phyloP scores from a whole-genome alignment of 2,888 invertebrate species.

The Tenodera sinensis region DNA sequence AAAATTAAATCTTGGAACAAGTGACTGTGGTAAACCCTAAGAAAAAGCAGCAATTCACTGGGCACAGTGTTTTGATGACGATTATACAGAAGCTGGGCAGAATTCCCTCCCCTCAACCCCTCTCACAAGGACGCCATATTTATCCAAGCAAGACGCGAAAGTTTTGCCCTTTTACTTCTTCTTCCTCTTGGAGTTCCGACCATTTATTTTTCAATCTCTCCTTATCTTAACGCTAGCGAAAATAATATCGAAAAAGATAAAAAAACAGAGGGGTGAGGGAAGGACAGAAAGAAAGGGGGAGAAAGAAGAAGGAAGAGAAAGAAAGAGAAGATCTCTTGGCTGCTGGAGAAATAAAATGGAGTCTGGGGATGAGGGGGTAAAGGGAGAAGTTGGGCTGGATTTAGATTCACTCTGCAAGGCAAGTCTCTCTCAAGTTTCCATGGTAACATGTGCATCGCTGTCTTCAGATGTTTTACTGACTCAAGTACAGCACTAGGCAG shows the following conservation, averaged over 20 bases:
- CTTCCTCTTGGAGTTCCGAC: slow-evolving; percentile 24
- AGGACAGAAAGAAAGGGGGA: background rate
- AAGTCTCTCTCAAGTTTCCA: background rate
- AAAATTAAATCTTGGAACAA: background rate
- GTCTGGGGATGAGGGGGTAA: background rate
- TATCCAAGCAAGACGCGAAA: slow-evolving; percentile 19
- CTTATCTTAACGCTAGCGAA: slow-evolving; percentile 32
- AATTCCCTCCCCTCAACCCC: background rate
- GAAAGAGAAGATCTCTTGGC: background rate
- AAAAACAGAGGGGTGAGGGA: slow-evolving; percentile 6
- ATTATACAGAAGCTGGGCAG: background rate
- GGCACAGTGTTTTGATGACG: slow-evolving; percentile 2
- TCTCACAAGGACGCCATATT: slow-evolving; percentile 20
- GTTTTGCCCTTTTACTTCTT: slow-evolving; percentile 16
- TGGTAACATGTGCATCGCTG: too few species aligned
- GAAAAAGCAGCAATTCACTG: too few species aligned
- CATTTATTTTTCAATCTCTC: slow-evolving; percentile 33
- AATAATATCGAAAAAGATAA: slow-evolving; percentile 32
- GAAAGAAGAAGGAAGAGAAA: background rate
- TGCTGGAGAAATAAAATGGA: slow-evolving; percentile 12
- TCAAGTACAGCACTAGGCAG: too few species aligned
- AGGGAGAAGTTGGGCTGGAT: background rate
- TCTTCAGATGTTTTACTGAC: too few species aligned
- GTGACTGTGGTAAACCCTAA: background rate
- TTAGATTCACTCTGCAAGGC: background rate